Evolutionary conservation across 2,113 vertebrate species (phyloP), one percentile per base, ranked within the genome.

Genomic region (Corydoras maculifer): DNA sequence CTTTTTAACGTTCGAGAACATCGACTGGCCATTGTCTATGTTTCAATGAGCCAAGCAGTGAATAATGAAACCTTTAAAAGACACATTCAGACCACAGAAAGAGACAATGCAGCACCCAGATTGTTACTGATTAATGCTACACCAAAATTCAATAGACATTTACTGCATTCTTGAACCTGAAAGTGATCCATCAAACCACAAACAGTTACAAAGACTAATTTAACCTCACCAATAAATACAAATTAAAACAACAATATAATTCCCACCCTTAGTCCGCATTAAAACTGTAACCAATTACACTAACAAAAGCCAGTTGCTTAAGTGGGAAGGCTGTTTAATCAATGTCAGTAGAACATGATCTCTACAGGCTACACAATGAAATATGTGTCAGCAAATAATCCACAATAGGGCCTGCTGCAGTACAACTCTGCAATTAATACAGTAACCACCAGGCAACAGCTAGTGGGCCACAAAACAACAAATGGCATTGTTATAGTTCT

Each of bases 1-100:
- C 58, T 55, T 71, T 71, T 76, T 78, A 79, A 86, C 79, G 77
- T 80, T 77, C 74, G 75, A 81, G 82, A 82, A 84, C 82, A 82
- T 65, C 57, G 80, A 83, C 83, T 79, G 80, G 75, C 81, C 80
- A 82, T 83, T 80, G 81, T 81, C 82, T 43, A 72, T 71, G 63
- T 78, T 69, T 77, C 71, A 74, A 62, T 67, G 70, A 68, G 75
- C 64, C 59, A 76, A 32, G 15, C 72, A 72, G 68, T 79, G 51
- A 72, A 64, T 77, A 74, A 77, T 75, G 80, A 79, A 77, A 60
- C 48, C 49, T 59, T 11, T 64, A 67, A 70, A 79, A 71, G 73
- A 78, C 74, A 69, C 13, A 53, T 53, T 2, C 9, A 51, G 62
- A 61, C 67, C 9, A 63, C 73, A 58, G 73, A 69, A 68, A 75